Conservation (phyloP, 2,888 invertebrate species). For the Eupithecia subumbrata region DNA sequence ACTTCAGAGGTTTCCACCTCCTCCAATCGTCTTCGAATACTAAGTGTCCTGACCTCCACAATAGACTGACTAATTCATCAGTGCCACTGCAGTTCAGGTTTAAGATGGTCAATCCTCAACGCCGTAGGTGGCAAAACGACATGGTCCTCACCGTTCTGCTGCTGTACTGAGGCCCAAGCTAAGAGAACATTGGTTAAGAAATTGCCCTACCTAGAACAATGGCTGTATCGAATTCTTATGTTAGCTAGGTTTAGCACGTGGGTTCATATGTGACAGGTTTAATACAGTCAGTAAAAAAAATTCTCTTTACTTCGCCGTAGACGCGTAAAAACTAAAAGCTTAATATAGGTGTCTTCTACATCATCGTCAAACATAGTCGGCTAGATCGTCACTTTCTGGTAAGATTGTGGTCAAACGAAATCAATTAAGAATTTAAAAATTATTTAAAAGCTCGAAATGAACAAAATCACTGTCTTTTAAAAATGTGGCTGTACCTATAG, state of each 20-base stretch:
- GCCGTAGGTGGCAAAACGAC: constrained; percentile 17
- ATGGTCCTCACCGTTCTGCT: constrained; percentile 34
- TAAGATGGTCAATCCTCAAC: not conserved
- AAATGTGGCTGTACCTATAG: too few relatives aligned
- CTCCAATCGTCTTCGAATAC: not conserved
- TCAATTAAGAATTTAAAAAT: too few relatives aligned
- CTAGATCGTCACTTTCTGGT: too few relatives aligned
- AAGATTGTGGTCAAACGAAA: too few relatives aligned
- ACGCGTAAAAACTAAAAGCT: too few relatives aligned
- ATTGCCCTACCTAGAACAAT: constrained; percentile 45
- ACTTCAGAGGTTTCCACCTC: not conserved
- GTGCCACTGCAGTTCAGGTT: not conserved
- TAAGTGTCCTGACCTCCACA: not conserved
- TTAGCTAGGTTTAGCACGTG: constrained; percentile 9
- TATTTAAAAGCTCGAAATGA: too few relatives aligned
- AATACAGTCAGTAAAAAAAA: not conserved
- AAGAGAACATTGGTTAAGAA: constrained; percentile 41
- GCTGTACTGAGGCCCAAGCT: constrained; percentile 36
- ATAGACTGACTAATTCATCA: not conserved
- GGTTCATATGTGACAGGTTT: not conserved
- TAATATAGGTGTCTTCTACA: too few relatives aligned
- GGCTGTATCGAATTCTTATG: constrained; percentile 36
- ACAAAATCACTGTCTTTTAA: too few relatives aligned
- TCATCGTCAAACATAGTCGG: too few relatives aligned
- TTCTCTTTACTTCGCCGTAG: too few relatives aligned